Conservation (phyloP, 2,888 invertebrate species). For the Nemotelus nigrinus region DNA sequence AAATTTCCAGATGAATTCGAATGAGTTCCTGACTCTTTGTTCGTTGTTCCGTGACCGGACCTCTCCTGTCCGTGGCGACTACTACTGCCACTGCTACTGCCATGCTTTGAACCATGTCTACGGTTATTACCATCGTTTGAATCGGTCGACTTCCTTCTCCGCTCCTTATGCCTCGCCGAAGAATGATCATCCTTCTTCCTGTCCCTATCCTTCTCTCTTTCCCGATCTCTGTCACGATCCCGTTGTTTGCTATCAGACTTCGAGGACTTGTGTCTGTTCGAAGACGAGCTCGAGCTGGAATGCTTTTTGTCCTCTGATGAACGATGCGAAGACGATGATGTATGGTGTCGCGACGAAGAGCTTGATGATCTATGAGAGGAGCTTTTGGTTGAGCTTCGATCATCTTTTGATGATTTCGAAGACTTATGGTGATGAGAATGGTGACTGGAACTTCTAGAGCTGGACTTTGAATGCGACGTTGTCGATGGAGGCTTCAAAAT, state of each 20-base stretch:
- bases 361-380: slow-evolving; percentile 18
- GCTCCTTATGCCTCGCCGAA: slow-evolving; percentile 72
- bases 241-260: slow-evolving; percentile 21
- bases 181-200: slow-evolving; percentile 78
- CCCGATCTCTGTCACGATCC: slow-evolving; percentile 54
- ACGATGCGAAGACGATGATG: slow-evolving; percentile 19
- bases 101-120: slow-evolving; percentile 64
- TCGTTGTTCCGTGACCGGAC: not conserved
- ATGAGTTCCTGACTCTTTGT: slow-evolving; percentile 39
- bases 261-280: slow-evolving; percentile 20
- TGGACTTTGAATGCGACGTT: slow-evolving; percentile 21
- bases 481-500: slow-evolving; percentile 22
- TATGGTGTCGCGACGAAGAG: slow-evolving; percentile 37
- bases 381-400: not conserved
- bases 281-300: slow-evolving; percentile 19
- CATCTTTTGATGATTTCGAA: slow-evolving; percentile 15
- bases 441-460: slow-evolving; percentile 24
- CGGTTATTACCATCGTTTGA: slow-evolving; percentile 77
- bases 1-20: slow-evolving; percentile 40
- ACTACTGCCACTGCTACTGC: slow-evolving; percentile 50
- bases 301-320: slow-evolving; percentile 11
- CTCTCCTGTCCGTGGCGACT: slow-evolving; percentile 22
- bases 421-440: slow-evolving; percentile 35
- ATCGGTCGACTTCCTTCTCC: slow-evolving; percentile 79
- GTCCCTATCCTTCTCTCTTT: slow-evolving; percentile 58